Evolutionary conservation across 1,140 invertebrate species (phyloP).

Genomic region (Formica selysi): DNA sequence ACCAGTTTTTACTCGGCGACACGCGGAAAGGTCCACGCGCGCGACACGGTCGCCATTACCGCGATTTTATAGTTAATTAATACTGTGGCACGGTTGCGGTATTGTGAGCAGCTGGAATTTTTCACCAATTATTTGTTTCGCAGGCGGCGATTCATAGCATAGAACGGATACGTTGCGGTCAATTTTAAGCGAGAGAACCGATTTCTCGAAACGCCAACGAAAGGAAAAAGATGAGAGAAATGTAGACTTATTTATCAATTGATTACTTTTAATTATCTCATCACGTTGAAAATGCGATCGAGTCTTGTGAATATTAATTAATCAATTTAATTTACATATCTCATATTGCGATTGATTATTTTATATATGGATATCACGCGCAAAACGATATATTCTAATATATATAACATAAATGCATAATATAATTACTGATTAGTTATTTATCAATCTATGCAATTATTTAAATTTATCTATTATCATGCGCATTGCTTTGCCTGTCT

Average conservation of each 20-base stretch:
- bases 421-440: too few relatives aligned
- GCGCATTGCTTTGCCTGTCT: too few relatives aligned
- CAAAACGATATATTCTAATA: too few relatives aligned
- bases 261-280: background rate
- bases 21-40: slow-evolving; percentile 57
- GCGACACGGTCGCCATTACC: slow-evolving; percentile 69
- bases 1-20: slow-evolving; percentile 13
- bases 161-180: slow-evolving; percentile 38
- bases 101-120: slow-evolving; percentile 72
- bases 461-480: too few relatives aligned
- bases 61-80: slow-evolving; percentile 76
- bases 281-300: too few relatives aligned
- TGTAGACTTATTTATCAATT: background rate
- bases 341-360: background rate
- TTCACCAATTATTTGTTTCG: slow-evolving; percentile 75
- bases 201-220: slow-evolving; percentile 35
- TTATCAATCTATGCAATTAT: too few relatives aligned
- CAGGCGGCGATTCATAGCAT: slow-evolving; percentile 32
- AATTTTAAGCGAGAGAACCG: slow-evolving; percentile 30
- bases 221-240: slow-evolving; percentile 18
- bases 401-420: too few relatives aligned
- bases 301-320: background rate
- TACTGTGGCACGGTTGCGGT: slow-evolving; percentile 68
- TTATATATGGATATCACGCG: background rate
- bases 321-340: background rate